Base-by-base conservation (phyloP, 2,113 vertebrate genomes). In the Anarrhichthys ocellatus region DNA sequence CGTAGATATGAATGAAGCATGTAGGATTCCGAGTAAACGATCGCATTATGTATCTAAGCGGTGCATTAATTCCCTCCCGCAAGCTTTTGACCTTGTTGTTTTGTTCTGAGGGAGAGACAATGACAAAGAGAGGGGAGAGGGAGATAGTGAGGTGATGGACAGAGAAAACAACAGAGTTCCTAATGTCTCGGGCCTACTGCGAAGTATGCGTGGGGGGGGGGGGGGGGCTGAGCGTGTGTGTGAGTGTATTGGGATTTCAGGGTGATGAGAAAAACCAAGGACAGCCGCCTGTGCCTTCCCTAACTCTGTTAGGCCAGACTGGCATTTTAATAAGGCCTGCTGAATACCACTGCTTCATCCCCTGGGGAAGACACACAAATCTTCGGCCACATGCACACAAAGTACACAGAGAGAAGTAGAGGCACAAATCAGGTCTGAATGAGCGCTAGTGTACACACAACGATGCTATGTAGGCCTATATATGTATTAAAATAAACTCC, bases 291-390 rank as follows among this genome's bases (percentile, higher is more conserved):
- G 81, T 87, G 86, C 79, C 80, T 90, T 89, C 79, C 62, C 80
- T 80, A 88, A 91, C 93, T 93, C 90, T 87, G 91, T 94, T 91
- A 88, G 93, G 89, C 88, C 83, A 86, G 93, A 93, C 93, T 93
- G 88, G 94, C 93, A 95, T 95, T 91, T 93, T 95, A 95, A 95
- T 95, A 90, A 95, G 94, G 89, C 66, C 72, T 84, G 87, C 84
- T 95, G 94, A 95, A 95, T 95, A 95, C 92, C 92, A 92, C 90
- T 91, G 91, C 89, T 95, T 95, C 91, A 94, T 95, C 86, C 88
- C 89, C 83, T 24, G 65, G 90, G 92, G 88, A 81, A 86, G 82
- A 81, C 82, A 61, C 58, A 61, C 48, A 71, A 18, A 65, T 80
- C 81, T 78, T 77, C n/a, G 24, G 78, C 80, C 81, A 72, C 84